These are phyloP conservation scores for Sminthopsis crassicaudata DNA, from an alignment of 2,113 vertebrate genomes.

Conservation along the genomic window DNA sequence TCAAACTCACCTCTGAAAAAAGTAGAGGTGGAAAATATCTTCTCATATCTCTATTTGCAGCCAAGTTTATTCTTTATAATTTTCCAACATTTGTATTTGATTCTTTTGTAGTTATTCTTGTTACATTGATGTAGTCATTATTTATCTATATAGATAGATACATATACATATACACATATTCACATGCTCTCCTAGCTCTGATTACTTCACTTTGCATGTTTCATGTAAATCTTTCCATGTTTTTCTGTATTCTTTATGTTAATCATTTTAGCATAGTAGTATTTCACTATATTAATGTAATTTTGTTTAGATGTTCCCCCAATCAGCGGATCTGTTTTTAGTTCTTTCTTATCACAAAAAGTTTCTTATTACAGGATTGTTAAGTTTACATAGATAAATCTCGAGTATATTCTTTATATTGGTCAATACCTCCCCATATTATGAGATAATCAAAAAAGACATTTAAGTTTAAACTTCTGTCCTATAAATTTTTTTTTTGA, in stretches of 20 bases:
- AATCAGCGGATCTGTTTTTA: not conserved
- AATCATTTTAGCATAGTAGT: not conserved
- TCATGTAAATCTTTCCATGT: not conserved
- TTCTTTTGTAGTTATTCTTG: not conserved
- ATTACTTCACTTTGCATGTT: not conserved
- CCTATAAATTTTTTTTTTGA: not conserved
- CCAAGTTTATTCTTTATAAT: not conserved
- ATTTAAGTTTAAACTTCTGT: not conserved
- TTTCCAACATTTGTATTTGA: not conserved
- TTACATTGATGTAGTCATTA: not conserved
- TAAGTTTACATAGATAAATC: not conserved
- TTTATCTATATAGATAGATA: not conserved
- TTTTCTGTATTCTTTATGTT: not conserved
- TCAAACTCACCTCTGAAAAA: not conserved
- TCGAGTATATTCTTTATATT: not conserved
- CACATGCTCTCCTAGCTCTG: not conserved
- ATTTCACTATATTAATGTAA: not conserved
- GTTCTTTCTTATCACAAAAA: not conserved
- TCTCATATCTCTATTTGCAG: not conserved
- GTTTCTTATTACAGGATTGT: not conserved
- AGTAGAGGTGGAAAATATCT: not conserved
- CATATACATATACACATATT: too few species aligned
- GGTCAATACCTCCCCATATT: too few species aligned
- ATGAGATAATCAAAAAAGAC: not conserved
- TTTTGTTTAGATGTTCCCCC: not conserved